Conservation (phyloP, 2,113 vertebrate genomes). For the Scartelaos histophorus region DNA sequence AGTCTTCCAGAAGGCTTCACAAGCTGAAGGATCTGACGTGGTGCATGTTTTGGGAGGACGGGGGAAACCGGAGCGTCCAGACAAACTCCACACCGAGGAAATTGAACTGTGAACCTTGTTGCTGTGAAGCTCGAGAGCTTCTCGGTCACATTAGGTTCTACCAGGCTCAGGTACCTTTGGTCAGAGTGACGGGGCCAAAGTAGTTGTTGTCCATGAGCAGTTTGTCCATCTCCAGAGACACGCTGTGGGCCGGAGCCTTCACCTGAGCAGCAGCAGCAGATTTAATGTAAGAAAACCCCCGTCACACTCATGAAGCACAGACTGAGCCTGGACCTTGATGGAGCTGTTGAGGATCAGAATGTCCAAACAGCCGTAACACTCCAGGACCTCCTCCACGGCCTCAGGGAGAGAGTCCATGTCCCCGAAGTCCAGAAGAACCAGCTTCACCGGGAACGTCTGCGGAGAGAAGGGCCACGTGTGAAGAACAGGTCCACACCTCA, state of each 20-base stretch:
- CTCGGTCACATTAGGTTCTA: too few relatives aligned
- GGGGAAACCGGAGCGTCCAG: too few relatives aligned
- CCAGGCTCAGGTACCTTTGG: constrained; percentile 81
- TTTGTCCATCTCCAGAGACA: constrained; percentile 89
- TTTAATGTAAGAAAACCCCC: too few relatives aligned
- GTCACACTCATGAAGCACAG: neutral
- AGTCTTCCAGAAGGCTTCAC: too few relatives aligned
- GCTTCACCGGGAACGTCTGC: constrained; percentile 90
- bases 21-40: too few relatives aligned
- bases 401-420: constrained; percentile 83
- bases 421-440: constrained; percentile 88
- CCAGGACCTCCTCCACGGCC: constrained; percentile 84
- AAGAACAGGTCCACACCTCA: constrained; percentile 66
- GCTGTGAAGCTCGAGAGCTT: too few relatives aligned
- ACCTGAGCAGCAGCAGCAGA: neutral
- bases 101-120: too few relatives aligned
- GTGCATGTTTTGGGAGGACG: too few relatives aligned
- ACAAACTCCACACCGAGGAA: too few relatives aligned
- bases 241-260: constrained; percentile 85
- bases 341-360: constrained; percentile 91
- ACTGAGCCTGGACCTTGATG: constrained; percentile 75
- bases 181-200: constrained; percentile 90
- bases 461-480: neutral
- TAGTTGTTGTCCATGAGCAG: constrained; percentile 95
- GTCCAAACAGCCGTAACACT: constrained; percentile 92